Percentiles rank a stretch among this genome's conserved stretches.
These are phyloP conservation scores for Aplysia californica DNA, from an alignment of 1,140 invertebrate genomes.

Conservation along the genomic window DNA sequence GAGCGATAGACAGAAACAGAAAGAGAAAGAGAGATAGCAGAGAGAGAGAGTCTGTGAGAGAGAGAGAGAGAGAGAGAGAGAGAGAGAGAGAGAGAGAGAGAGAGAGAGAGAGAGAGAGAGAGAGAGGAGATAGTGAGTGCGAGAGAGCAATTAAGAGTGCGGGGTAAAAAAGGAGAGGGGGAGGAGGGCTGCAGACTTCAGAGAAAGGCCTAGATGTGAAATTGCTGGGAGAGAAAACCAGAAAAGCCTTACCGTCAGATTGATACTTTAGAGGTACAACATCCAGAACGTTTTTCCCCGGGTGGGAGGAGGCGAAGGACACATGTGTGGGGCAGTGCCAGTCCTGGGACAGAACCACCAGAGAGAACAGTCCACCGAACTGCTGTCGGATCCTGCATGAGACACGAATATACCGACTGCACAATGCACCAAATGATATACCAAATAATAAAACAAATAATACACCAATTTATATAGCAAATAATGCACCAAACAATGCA, in stretches of 20 bases:
- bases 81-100: too few relatives aligned
- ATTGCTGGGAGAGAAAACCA: background rate
- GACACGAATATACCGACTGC: too few relatives aligned
- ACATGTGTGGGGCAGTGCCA: constrained; percentile 56
- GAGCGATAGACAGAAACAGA: too few relatives aligned
- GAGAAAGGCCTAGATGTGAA: background rate
- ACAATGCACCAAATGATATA: too few relatives aligned
- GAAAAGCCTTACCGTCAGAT: background rate
- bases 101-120: background rate
- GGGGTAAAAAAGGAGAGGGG: background rate
- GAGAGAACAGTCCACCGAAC: background rate
- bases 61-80: too few relatives aligned
- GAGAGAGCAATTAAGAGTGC: background rate
- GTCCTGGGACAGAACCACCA: constrained; percentile 53
- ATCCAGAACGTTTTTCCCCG: background rate
- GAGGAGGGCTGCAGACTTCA: background rate
- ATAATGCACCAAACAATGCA: too few relatives aligned
- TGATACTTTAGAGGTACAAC: background rate
- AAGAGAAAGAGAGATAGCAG: background rate
- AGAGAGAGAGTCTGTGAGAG: background rate
- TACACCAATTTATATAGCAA: too few relatives aligned
- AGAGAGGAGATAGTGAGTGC: background rate
- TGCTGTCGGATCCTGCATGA: background rate
- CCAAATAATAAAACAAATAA: too few relatives aligned
- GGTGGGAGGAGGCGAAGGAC: constrained; percentile 54